A percentile compares a stretch with the other conserved stretches of the same genome.
Evolutionary conservation across 2,797 vertebrate genomes (phyloP).

Genomic region (Anguilla marmorata): DNA sequence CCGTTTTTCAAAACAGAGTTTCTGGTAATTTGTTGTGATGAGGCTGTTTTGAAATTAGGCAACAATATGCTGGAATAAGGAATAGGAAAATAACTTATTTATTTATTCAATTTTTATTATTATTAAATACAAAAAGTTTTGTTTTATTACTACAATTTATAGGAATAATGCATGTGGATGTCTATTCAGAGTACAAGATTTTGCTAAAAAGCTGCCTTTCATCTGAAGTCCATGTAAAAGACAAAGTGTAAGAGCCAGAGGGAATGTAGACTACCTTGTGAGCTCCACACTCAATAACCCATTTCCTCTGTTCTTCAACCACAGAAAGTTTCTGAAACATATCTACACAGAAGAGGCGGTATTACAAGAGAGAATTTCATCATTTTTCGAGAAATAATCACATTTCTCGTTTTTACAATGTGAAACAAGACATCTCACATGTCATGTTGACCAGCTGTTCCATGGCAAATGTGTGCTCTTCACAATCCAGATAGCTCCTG

Average conservation of each 20-base stretch:
- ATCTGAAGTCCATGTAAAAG: background rate
- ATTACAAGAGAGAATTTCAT: background rate
- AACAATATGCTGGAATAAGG: background rate
- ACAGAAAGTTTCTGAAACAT: slow-evolving; percentile 87
- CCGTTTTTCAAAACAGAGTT: background rate
- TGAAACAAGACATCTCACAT: slow-evolving; percentile 65
- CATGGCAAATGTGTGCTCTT: slow-evolving; percentile 70
- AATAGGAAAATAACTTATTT: background rate
- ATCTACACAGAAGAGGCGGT: slow-evolving; percentile 60
- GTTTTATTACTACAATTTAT: no score
- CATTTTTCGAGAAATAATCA: background rate
- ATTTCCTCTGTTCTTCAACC: slow-evolving; percentile 74
- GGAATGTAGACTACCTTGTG: slow-evolving; percentile 72
- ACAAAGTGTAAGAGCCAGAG: background rate
- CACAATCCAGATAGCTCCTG: slow-evolving; percentile 66
- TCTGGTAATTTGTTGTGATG: background rate
- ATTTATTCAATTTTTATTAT: no score
- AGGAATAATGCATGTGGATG: no score
- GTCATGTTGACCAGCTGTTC: slow-evolving; percentile 85
- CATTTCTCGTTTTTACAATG: background rate
- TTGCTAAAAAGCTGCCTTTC: background rate
- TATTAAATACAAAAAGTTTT: no score
- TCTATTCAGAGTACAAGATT: background rate
- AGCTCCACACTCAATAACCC: slow-evolving; percentile 75
- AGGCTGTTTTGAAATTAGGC: background rate